Percentiles rank a stretch among this genome's conserved stretches.
These are phyloP conservation scores for Hydrotaea cyrtoneurina DNA, from an alignment of 2,888 invertebrate genomes.

Conservation along the genomic window DNA sequence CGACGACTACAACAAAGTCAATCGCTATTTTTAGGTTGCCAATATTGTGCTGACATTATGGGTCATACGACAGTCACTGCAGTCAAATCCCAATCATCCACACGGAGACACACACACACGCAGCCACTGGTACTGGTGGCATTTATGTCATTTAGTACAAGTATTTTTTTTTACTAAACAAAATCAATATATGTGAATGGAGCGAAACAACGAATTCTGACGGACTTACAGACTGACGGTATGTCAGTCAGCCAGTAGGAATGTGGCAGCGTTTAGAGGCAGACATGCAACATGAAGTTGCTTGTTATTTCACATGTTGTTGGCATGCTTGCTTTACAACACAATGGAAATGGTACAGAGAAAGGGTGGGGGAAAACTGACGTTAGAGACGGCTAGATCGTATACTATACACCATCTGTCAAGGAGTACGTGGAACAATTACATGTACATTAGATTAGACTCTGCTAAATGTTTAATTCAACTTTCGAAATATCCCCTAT, in stretches of 20 bases:
- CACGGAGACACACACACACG: not conserved
- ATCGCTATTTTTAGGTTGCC: not conserved
- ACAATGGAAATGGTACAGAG: not conserved
- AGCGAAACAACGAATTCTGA: too few species aligned
- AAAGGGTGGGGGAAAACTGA: too few species aligned
- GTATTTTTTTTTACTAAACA: constrained; percentile 7
- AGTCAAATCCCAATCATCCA: constrained; percentile 21
- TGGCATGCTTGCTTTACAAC: constrained; percentile 39
- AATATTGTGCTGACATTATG: not conserved
- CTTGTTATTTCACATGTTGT: constrained; percentile 29
- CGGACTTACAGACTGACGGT: too few species aligned
- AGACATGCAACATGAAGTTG: constrained; percentile 40
- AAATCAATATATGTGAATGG: not conserved
- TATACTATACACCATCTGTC: too few species aligned
- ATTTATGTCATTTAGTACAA: not conserved
- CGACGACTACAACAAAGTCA: not conserved
- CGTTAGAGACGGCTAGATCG: too few species aligned
- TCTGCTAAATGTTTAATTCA: too few species aligned
- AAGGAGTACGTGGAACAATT: too few species aligned
- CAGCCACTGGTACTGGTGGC: not conserved
- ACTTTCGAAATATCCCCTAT: too few species aligned
- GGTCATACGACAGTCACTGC: constrained; percentile 17
- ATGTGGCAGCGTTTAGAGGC: not conserved
- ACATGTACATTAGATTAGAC: too few species aligned
- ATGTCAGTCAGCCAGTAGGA: too few species aligned